Conservation (phyloP, 2,113 vertebrate genomes). For the Verasper variegatus region DNA sequence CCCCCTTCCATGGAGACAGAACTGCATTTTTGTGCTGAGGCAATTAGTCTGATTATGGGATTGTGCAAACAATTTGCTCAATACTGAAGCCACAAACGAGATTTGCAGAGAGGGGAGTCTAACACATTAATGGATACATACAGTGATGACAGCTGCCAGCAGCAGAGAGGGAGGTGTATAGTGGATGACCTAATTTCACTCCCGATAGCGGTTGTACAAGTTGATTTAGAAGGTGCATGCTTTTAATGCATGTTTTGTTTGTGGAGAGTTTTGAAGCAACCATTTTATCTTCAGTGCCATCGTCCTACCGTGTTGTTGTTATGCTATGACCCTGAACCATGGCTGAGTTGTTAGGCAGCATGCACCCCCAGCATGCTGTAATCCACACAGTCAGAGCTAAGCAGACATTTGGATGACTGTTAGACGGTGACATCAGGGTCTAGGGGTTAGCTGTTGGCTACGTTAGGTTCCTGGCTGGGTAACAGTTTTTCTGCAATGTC, state of each 20-base stretch:
- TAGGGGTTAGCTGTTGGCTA: constrained; percentile 46
- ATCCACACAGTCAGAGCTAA: constrained; percentile 38
- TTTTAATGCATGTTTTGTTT: neutral
- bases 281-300: constrained; percentile 32
- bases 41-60: constrained; percentile 59
- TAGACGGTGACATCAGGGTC: constrained; percentile 52
- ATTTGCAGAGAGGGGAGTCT: constrained; percentile 26
- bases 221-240: neutral
- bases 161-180: constrained; percentile 16
- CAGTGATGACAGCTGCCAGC: constrained; percentile 32
- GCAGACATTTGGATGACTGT: constrained; percentile 39
- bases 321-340: constrained; percentile 13
- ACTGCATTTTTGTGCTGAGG: constrained; percentile 41
- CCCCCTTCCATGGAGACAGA: constrained; percentile 13
- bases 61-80: constrained; percentile 50
- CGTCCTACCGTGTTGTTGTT: neutral
- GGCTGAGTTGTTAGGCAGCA: constrained; percentile 2
- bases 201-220: neutral
- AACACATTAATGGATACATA: constrained; percentile 31
- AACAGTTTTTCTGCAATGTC: neutral
- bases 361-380: neutral
- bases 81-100: constrained; percentile 32
- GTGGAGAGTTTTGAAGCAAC: neutral
- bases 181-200: constrained; percentile 42
- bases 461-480: neutral